phyloP scores from a whole-genome alignment of 1,140 invertebrate genomes.

The Sminthurinus signatus region DNA sequence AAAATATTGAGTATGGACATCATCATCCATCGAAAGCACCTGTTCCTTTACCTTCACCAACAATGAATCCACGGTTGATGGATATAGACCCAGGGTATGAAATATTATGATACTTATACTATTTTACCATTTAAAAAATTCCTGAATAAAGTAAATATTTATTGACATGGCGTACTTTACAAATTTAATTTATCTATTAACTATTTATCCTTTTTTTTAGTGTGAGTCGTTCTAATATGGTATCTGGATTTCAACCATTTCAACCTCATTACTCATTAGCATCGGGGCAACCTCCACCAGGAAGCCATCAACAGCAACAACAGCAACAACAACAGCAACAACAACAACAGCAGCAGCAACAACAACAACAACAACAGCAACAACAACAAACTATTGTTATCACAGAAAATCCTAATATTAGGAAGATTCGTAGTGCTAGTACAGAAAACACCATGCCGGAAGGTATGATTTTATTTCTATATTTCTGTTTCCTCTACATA shows the following conservation, averaged over 20 bases:
- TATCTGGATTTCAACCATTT: conserved; percentile 36
- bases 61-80: conserved; percentile 32
- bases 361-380: conserved; percentile 23
- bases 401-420: conserved; percentile 41
- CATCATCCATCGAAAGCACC: conserved; percentile 32
- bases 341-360: conserved; percentile 18
- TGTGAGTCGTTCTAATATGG: conserved; percentile 20
- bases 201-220: neutral
- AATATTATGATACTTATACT: conserved; percentile 1
- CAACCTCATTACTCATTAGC: conserved; percentile 31
- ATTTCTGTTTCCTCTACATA: too few species aligned
- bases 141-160: too few species aligned
- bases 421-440: conserved; percentile 40
- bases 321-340: conserved; percentile 4
- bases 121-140: neutral
- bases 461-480: too few species aligned
- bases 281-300: conserved; percentile 2
- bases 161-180: too few species aligned
- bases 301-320: neutral
- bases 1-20: conserved; percentile 35
- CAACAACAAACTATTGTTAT: conserved; percentile 41
- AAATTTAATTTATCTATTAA: neutral
- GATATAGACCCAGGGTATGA: conserved; percentile 37
- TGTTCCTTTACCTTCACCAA: conserved; percentile 35
- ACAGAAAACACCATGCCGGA: conserved; percentile 42